Percentiles rank a stretch among this genome's conserved stretches.
phyloP scores from a whole-genome alignment of 2,888 invertebrate species.

The Chymomyza procnemis region DNA sequence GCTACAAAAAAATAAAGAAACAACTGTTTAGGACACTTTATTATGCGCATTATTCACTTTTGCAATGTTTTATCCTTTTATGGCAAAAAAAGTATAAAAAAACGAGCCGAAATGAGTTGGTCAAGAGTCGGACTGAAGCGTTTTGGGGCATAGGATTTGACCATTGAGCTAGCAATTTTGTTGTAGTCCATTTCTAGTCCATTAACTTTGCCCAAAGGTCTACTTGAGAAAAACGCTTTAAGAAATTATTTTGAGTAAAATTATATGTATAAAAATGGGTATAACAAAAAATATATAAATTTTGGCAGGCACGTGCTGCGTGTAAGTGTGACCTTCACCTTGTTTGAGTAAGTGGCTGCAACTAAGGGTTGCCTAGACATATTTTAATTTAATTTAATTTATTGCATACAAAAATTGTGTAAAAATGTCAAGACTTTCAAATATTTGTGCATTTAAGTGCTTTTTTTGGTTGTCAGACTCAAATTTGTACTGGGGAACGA shows the following conservation, averaged over 20 bases:
- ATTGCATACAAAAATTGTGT: too few species aligned
- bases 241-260: constrained; percentile 54
- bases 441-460: too few species aligned
- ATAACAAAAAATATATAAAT: background rate
- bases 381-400: too few species aligned
- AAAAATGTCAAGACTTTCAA: too few species aligned
- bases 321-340: background rate
- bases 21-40: constrained; percentile 74
- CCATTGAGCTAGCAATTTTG: constrained; percentile 21
- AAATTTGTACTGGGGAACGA: too few species aligned
- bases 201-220: constrained; percentile 75
- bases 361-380: too few species aligned
- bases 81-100: background rate
- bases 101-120: background rate
- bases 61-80: constrained; percentile 71
- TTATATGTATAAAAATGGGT: constrained; percentile 20
- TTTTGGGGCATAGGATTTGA: constrained; percentile 5
- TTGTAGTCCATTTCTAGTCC: constrained; percentile 67
- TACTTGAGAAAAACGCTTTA: constrained; percentile 68
- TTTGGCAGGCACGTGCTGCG: too few species aligned
- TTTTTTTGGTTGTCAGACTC: too few species aligned
- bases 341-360: background rate
- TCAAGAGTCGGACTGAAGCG: background rate
- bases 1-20: constrained; percentile 39
- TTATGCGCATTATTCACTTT: constrained; percentile 73